Evolutionary conservation across 1,140 invertebrate species (phyloP).

Genomic region (Aphelinus atriplicis): DNA sequence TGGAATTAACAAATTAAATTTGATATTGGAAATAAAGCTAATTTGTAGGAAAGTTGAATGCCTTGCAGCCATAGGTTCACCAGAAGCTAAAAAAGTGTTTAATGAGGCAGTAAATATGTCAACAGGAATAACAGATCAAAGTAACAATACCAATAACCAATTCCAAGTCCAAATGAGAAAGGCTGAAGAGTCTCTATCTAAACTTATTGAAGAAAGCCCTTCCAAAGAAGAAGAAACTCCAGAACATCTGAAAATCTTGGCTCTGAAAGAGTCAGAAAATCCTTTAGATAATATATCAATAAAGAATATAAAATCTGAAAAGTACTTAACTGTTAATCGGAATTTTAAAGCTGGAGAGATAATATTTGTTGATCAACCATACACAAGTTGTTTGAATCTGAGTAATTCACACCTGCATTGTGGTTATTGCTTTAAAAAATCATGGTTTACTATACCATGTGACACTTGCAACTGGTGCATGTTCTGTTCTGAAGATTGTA

Average conservation of each 20-base stretch:
- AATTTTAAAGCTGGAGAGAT: conserved; percentile 79
- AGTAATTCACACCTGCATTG: conserved; percentile 73
- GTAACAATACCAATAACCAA: neutral
- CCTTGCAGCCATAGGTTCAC: neutral
- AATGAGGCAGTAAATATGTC: neutral
- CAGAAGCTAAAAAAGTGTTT: neutral
- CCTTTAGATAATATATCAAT: conserved; percentile 67
- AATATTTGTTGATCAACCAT: conserved; percentile 80
- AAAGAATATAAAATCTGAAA: conserved; percentile 67
- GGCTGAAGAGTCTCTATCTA: neutral
- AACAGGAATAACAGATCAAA: neutral
- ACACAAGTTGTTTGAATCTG: conserved; percentile 71
- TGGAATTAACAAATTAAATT: too few species aligned
- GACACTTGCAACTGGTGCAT: conserved; percentile 71
- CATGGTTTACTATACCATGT: conserved; percentile 71
- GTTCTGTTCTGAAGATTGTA: conserved; percentile 79
- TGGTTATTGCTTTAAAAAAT: conserved; percentile 75
- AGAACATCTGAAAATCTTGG: neutral
- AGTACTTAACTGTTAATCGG: conserved; percentile 70
- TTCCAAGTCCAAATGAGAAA: neutral
- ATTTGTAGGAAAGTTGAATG: neutral
- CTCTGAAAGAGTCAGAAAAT: conserved; percentile 50
- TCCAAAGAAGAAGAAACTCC: neutral
- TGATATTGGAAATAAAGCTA: too few species aligned
- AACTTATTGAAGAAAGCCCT: too few species aligned